These are phyloP conservation scores for Noctuana brunneofusca DNA, from an alignment of 2,888 invertebrate species.

Conservation along the genomic window DNA sequence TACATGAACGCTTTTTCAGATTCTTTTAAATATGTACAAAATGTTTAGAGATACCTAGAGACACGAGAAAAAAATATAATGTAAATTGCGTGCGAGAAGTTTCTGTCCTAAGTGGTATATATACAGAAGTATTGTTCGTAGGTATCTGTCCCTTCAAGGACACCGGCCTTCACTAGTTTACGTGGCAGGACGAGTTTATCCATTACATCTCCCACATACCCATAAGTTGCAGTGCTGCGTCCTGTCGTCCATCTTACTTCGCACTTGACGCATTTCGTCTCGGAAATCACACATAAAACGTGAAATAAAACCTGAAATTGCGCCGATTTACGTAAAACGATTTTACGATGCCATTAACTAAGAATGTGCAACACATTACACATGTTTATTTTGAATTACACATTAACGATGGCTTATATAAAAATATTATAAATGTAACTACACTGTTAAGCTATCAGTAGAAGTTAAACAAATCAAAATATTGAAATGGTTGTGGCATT, in stretches of 20 bases:
- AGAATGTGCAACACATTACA: constrained; percentile 12
- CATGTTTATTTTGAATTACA: constrained; percentile 2
- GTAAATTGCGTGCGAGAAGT: too few species aligned
- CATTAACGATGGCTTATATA: not conserved
- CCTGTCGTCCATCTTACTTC: constrained; percentile 7
- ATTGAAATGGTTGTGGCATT: too few species aligned
- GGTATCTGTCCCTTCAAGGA: constrained; percentile 26
- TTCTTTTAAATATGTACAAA: too few species aligned
- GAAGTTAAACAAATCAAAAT: too few species aligned
- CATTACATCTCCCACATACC: constrained; percentile 41
- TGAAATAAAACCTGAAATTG: constrained; percentile 49
- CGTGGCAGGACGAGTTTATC: constrained; percentile 38
- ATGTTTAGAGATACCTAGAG: too few species aligned
- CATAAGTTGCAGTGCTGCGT: constrained; percentile 23
- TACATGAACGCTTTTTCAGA: too few species aligned
- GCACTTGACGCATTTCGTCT: constrained; percentile 46
- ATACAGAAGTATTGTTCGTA: not conserved
- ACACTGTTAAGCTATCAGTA: not conserved
- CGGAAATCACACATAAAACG: constrained; percentile 61
- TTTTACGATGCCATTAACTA: constrained; percentile 39
- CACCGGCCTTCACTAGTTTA: constrained; percentile 27
- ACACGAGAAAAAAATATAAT: too few species aligned
- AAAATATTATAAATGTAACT: not conserved
- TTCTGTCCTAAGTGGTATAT: not conserved
- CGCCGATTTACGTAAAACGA: constrained; percentile 41